These are phyloP conservation scores for Coptodon bakossiorum DNA, from an alignment of 2,113 vertebrate species.

Conservation along the genomic window DNA sequence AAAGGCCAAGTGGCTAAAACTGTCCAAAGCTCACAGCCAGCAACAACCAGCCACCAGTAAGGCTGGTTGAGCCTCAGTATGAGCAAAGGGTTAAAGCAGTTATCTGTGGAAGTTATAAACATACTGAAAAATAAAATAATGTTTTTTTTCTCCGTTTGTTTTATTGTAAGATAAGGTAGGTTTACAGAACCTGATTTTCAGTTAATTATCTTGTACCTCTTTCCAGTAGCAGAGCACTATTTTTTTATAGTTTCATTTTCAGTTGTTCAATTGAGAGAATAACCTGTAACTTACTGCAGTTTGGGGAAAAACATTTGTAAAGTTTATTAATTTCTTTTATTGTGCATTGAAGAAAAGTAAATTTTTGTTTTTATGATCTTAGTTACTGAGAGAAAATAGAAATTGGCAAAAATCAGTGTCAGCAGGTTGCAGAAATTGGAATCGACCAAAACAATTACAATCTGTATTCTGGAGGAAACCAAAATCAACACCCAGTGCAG, in stretches of 20 bases:
- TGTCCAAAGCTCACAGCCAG: not conserved
- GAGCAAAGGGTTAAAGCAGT: not conserved
- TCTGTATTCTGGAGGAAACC: not conserved
- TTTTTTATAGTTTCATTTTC: not conserved
- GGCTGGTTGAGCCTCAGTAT: not conserved
- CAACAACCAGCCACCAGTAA: not conserved
- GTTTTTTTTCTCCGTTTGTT: not conserved
- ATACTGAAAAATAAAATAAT: not conserved
- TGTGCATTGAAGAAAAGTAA: not conserved
- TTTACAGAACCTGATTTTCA: not conserved
- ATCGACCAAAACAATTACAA: not conserved
- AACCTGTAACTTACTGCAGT: not conserved
- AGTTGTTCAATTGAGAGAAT: not conserved
- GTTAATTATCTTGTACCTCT: not conserved
- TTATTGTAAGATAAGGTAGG: not conserved
- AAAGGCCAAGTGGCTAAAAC: not conserved
- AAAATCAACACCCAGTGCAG: not conserved
- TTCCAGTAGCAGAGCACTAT: not conserved
- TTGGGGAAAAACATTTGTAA: not conserved
- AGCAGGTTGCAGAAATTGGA: not conserved
- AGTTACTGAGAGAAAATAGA: not conserved
- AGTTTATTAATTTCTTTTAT: not conserved
- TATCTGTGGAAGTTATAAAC: not conserved
- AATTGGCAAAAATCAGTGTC: not conserved
- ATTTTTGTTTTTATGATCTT: not conserved